These are phyloP conservation scores for Lateolabrax maculatus DNA, from an alignment of 2,797 vertebrate species.

Conservation along the genomic window DNA sequence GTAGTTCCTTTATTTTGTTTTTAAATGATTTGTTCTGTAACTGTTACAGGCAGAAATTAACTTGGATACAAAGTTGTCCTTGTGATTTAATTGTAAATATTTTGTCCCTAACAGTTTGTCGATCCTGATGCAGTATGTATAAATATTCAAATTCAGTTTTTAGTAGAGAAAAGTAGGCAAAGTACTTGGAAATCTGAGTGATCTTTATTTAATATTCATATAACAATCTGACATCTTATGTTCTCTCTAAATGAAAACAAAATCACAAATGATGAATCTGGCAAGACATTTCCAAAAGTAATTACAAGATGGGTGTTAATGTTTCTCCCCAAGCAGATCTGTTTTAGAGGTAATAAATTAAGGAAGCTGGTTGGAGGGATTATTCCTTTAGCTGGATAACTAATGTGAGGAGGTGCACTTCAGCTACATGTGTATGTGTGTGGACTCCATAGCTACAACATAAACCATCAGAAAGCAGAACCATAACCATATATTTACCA, in stretches of 20 bases:
- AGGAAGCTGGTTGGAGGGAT: background rate
- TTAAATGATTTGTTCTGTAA: no score
- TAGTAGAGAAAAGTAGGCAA: background rate
- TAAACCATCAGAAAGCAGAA: background rate
- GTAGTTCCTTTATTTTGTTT: no score
- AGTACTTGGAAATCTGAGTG: background rate
- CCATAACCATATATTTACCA: no score
- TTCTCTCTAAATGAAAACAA: no score
- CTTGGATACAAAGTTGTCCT: background rate
- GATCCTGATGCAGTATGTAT: background rate
- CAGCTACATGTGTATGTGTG: background rate
- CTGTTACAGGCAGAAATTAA: background rate
- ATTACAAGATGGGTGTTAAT: background rate
- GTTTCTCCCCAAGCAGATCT: no score
- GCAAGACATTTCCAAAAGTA: background rate
- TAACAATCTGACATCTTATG: background rate
- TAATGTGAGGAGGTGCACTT: background rate
- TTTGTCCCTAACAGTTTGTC: background rate
- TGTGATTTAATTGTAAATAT: background rate
- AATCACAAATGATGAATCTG: background rate
- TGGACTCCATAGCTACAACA: no score
- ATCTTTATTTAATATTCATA: constrained; percentile 8
- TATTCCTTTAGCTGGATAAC: background rate
- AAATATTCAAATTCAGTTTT: background rate
- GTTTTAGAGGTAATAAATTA: no score